Base-by-base conservation (phyloP, 64 coral and sea anemone genomes). In the Dendronephthya gigantea region DNA sequence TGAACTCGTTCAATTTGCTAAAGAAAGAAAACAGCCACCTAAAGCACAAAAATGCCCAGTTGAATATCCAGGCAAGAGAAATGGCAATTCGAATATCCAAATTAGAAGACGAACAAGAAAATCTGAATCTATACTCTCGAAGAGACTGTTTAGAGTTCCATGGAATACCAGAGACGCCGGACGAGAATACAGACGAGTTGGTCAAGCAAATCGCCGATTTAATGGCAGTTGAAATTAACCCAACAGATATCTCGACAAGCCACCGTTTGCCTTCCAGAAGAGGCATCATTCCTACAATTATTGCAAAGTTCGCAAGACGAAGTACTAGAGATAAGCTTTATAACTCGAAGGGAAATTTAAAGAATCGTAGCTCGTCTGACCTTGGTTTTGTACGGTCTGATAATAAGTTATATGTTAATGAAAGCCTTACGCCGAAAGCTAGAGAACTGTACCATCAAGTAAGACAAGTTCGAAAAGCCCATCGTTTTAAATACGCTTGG, bases 391-490 rank as follows among this genome's bases (percentile, higher is more conserved):
- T 35, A 69, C 58, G 43, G 39, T 69, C 85, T 35, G 40, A 38
- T 40, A 72, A 87, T 41, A 43, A 69, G 41, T 69, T 87, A 34
- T 87, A 87, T 72, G 68, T 87, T 66, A 69, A 58, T 69, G 85
- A 87, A 72, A 87, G 69, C 62, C 85, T 87, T 40, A 87, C 52
- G 85, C 85, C 85, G 48, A 87, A 58, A 87, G 69, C 62, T 43
- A 87, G 69, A 75, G 35, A 87, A 66, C 52, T 87, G 34, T 87
- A 66, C 32, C 41, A 59, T 56, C 52, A 66, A 38, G 65, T 49
- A 37, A 49, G 52, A 62, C 49, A 49, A 37, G 38, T 86, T 62
- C 56, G 68, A 66, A 86, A 86, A 56, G n/a, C n/a, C 41, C 55
- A 58, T 58, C 62, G 48, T 68, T 87, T 68, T 59, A 50, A 68